Evolutionary conservation across 2,113 vertebrate genomes (phyloP).

Genomic region (Nibea coibor): DNA sequence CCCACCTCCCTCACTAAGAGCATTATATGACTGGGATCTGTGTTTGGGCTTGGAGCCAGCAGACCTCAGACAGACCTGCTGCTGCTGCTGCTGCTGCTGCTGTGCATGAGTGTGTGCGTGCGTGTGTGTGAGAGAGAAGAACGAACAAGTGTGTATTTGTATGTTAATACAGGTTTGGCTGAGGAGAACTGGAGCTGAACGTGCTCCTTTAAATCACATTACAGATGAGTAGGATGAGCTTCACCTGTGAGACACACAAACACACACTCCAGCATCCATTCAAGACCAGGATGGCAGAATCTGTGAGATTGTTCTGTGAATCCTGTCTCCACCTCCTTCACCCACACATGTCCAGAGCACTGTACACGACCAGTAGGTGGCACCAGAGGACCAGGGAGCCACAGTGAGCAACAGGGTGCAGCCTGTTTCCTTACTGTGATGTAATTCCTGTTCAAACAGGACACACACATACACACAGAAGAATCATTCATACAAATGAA

Average conservation of each 20-base stretch:
- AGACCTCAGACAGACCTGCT: constrained; percentile 23
- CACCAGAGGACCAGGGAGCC: constrained; percentile 38
- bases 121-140: not conserved
- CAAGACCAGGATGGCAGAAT: not conserved
- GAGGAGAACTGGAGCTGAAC: constrained; percentile 6
- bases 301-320: not conserved
- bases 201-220: constrained; percentile 28
- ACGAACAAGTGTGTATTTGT: not conserved
- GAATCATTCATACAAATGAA: not conserved
- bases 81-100: not conserved
- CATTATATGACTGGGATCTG: constrained; percentile 17
- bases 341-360: not conserved
- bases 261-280: not conserved
- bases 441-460: constrained; percentile 10
- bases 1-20: constrained; percentile 1
- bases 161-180: not conserved
- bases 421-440: not conserved
- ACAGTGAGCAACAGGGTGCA: not conserved
- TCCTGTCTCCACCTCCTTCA: not conserved
- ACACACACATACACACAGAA: not conserved
- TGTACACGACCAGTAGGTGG: constrained; percentile 56
- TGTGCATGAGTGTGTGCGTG: not conserved
- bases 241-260: not conserved
- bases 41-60: constrained; percentile 16
- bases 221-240: constrained; percentile 16